These are phyloP conservation scores for Heterocephalus glaber DNA, from an alignment of 2,113 vertebrate species.

Conservation along the genomic window DNA sequence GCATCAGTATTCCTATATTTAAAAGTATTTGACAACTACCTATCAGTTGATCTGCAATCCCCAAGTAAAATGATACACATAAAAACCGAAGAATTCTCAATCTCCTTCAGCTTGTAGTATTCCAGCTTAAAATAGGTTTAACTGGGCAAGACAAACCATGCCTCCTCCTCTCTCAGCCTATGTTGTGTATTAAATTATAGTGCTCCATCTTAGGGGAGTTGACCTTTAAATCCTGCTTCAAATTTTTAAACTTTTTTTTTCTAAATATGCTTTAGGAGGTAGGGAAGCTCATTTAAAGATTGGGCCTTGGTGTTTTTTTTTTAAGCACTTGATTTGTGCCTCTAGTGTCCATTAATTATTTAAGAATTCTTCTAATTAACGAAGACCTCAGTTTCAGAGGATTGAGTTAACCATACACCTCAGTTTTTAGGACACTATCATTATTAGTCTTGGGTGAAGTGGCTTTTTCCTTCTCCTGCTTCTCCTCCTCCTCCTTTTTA, in stretches of 20 bases:
- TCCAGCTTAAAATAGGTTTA: neutral
- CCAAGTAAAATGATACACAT: slow-evolving; percentile 20
- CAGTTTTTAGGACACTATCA: neutral
- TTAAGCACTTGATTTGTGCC: neutral
- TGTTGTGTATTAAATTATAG: neutral
- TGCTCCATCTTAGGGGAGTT: neutral
- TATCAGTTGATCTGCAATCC: slow-evolving; percentile 23
- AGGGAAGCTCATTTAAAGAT: neutral
- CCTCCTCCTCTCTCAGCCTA: neutral
- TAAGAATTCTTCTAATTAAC: slow-evolving; percentile 32
- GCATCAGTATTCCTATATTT: slow-evolving; percentile 12
- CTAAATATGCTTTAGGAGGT: neutral
- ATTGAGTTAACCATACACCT: neutral
- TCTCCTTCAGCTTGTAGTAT: neutral
- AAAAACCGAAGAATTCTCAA: slow-evolving; percentile 5
- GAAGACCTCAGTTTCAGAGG: neutral
- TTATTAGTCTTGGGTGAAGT: neutral
- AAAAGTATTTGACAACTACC: slow-evolving; percentile 13
- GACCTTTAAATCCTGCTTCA: slow-evolving; percentile 17
- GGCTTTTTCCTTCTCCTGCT: neutral
- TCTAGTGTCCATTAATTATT: neutral
- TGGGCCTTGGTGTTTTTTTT: neutral
- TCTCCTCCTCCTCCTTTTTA: neutral
- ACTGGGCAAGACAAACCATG: neutral
- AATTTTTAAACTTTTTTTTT: neutral